Conservation (phyloP, 2,797 vertebrate genomes). For the Enteromius anoplus region DNA sequence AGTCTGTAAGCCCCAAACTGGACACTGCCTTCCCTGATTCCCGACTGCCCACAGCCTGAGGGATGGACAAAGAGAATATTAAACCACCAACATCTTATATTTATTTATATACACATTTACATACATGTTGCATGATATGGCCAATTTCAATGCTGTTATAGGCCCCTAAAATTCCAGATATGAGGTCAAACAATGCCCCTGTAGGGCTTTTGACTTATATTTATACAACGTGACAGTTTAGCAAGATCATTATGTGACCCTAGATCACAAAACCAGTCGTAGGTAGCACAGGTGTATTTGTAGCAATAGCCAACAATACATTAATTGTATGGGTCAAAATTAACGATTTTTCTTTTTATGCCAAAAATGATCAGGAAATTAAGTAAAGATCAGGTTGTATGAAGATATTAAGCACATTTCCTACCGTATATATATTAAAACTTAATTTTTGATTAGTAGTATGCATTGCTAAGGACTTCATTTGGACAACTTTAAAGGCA, state of each 20-base stretch:
- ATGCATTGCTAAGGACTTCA: no score
- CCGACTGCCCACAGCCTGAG: slow-evolving; percentile 87
- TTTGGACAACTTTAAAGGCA: no score
- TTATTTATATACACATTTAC: not conserved
- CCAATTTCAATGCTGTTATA: not conserved
- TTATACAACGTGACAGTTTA: not conserved
- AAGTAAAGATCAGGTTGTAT: not conserved
- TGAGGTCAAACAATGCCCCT: not conserved
- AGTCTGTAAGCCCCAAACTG: slow-evolving; percentile 93
- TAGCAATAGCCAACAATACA: not conserved
- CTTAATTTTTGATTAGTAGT: no score
- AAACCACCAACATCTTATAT: not conserved
- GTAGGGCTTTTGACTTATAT: not conserved
- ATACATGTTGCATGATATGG: not conserved
- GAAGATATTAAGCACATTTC: not conserved
- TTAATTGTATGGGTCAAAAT: not conserved
- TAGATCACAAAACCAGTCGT: not conserved
- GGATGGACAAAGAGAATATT: not conserved
- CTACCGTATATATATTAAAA: not conserved
- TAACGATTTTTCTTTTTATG: not conserved
- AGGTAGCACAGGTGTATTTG: not conserved
- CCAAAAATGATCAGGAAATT: not conserved
- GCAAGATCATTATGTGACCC: not conserved
- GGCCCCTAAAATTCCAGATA: not conserved
- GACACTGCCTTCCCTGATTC: slow-evolving; percentile 92